Evolutionary conservation across 2,888 invertebrate species (phyloP).

Genomic region (Acleris cristana): DNA sequence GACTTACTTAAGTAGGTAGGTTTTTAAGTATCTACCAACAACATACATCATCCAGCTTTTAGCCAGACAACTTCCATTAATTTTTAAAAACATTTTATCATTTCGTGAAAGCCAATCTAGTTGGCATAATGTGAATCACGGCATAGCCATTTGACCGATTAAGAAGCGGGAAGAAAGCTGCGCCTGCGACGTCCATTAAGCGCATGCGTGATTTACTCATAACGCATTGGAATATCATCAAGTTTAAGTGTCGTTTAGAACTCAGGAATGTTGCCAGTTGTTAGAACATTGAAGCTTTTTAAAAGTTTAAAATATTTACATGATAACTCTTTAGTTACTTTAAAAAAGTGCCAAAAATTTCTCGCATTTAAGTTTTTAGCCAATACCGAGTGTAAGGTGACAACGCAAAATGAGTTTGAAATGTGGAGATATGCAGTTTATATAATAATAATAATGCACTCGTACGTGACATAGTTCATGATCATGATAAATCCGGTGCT

Average conservation of each 20-base stretch:
- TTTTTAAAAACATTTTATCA: slow-evolving; percentile 29
- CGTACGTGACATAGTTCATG: too few relatives aligned
- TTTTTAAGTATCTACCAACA: too few relatives aligned
- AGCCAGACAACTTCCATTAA: slow-evolving; percentile 23
- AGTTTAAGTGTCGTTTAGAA: slow-evolving; percentile 46
- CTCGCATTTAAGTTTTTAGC: too few relatives aligned
- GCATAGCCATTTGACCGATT: slow-evolving; percentile 42
- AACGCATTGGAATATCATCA: slow-evolving; percentile 54
- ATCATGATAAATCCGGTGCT: too few relatives aligned
- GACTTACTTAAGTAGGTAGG: too few relatives aligned
- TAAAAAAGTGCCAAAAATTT: too few relatives aligned
- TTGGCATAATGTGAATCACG: slow-evolving; percentile 41
- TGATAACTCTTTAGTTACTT: too few relatives aligned
- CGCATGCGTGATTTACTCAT: slow-evolving; percentile 53
- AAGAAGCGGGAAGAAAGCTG: slow-evolving; percentile 41
- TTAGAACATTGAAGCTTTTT: slow-evolving; percentile 19
- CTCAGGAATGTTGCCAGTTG: slow-evolving; percentile 37
- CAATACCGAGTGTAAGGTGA: too few relatives aligned
- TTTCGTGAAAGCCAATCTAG: slow-evolving; percentile 35
- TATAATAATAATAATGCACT: too few relatives aligned
- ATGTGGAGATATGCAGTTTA: too few relatives aligned
- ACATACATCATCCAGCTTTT: slow-evolving; percentile 6
- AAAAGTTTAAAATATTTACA: too few relatives aligned
- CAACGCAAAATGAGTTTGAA: too few relatives aligned
- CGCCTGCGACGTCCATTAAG: slow-evolving; percentile 59